Evolutionary conservation across 2,113 vertebrate species (phyloP).

Genomic region (Aldabrachelys gigantea): DNA sequence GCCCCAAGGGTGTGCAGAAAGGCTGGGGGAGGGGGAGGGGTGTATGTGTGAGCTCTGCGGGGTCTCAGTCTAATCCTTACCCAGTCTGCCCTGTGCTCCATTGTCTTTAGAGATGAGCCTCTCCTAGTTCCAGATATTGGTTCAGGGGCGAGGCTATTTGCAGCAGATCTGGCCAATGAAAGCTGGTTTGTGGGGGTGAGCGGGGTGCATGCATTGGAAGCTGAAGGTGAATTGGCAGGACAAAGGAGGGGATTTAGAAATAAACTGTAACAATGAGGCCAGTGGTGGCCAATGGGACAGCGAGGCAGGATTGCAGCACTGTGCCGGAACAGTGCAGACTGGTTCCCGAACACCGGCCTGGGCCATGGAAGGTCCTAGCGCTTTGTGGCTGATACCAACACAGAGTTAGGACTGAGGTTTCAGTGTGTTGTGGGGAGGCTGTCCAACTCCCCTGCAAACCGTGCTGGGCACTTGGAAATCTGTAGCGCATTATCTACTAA

Average conservation of each 20-base stretch:
- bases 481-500: neutral
- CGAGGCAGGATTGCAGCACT: neutral
- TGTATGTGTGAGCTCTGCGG: neutral
- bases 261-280: neutral
- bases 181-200: neutral
- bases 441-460: neutral
- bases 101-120: neutral
- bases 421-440: neutral
- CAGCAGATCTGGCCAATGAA: neutral
- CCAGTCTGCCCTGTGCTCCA: neutral
- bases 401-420: neutral
- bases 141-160: neutral
- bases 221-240: neutral
- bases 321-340: neutral
- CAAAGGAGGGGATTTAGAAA: constrained; percentile 33
- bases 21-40: no score
- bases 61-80: neutral
- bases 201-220: rapidly evolving
- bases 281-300: neutral
- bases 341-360: neutral
- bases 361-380: neutral
- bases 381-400: neutral
- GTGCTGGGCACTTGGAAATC: neutral
- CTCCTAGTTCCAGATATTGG: neutral
- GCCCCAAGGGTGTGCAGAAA: neutral